Conservation (phyloP, 2,797 vertebrate species). For the Phoeniculus purpureus region DNA sequence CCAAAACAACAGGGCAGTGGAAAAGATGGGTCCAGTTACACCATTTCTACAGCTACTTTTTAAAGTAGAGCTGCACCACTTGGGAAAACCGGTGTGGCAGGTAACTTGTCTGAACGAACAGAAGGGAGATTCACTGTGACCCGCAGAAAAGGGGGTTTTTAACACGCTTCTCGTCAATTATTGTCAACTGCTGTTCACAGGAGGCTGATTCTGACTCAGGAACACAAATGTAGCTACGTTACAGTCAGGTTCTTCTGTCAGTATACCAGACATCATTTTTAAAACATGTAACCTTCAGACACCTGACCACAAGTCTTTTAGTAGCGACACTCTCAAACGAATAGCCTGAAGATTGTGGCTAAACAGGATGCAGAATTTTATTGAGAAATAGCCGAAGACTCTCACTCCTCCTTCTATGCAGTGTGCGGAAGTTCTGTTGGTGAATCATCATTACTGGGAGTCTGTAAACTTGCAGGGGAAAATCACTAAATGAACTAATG, state of each 20-base stretch:
- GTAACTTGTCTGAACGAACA: background rate
- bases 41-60: background rate
- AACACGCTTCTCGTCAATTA: background rate
- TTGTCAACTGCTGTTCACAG: background rate
- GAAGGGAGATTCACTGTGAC: background rate
- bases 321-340: background rate
- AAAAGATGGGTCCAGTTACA: background rate
- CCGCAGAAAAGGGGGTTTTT: background rate
- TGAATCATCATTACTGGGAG: background rate
- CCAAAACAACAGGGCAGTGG: background rate
- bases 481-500: background rate
- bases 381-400: background rate
- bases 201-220: background rate
- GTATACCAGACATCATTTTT: rapidly evolving
- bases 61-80: background rate
- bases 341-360: background rate
- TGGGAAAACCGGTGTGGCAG: background rate
- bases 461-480: background rate
- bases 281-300: background rate
- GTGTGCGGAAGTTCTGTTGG: background rate
- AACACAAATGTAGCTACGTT: background rate
- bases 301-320: background rate
- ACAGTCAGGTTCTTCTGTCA: background rate
- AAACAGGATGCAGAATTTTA: background rate
- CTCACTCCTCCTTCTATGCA: background rate